Evolutionary conservation across 2,888 invertebrate species (phyloP).

Genomic region (Hemistola chrysoprasaria): DNA sequence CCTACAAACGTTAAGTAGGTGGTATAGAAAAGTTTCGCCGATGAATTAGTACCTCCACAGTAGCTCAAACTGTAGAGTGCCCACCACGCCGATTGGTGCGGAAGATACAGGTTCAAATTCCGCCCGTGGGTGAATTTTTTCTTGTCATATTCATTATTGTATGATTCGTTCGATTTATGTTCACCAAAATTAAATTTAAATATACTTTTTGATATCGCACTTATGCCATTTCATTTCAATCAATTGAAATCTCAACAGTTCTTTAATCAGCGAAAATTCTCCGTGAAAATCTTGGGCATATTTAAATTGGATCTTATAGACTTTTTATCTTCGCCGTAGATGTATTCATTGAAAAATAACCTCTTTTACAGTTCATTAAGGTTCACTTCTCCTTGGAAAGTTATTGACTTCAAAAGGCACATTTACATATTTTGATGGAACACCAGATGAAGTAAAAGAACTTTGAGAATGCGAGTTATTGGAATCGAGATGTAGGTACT

Average conservation of each 20-base stretch:
- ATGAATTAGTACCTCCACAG: no score
- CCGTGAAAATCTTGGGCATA: not conserved
- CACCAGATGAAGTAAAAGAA: conserved; percentile 18
- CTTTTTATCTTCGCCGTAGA: not conserved
- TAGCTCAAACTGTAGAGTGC: no score
- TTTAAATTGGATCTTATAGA: not conserved
- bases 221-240: not conserved
- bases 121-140: no score
- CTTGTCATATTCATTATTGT: no score
- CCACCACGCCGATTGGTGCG: no score
- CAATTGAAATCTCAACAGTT: not conserved
- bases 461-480: conserved; percentile 8
- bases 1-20: no score
- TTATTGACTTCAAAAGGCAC: conserved; percentile 29
- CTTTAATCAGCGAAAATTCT: not conserved
- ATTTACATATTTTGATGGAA: conserved; percentile 35
- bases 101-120: no score
- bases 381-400: conserved; percentile 16
- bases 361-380: conserved; percentile 25
- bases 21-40: no score
- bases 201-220: no score
- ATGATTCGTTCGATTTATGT: no score
- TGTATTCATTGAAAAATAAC: conserved; percentile 27
- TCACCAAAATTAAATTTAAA: no score
- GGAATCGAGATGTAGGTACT: not conserved